Conservation (phyloP, 2,113 vertebrate species). For the Anser cygnoides region DNA sequence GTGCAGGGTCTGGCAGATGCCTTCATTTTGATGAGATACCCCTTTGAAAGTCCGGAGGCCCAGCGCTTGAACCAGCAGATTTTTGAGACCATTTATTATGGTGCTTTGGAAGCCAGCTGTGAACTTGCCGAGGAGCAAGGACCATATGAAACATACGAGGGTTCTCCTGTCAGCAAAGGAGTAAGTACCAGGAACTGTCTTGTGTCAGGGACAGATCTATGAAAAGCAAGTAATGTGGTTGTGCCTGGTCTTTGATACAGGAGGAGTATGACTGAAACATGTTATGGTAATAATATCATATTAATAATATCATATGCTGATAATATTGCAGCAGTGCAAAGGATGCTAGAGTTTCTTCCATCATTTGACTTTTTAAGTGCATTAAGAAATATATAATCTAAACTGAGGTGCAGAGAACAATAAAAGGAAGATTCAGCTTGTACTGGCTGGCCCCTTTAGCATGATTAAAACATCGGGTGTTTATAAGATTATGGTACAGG, state of each 20-base stretch:
- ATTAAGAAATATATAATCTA: neutral
- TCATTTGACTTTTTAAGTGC: neutral
- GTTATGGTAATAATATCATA: no score
- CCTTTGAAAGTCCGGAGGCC: conserved; percentile 92
- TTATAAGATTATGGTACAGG: neutral
- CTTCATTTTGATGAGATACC: conserved; percentile 94
- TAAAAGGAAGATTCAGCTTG: neutral
- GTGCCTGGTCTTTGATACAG: neutral
- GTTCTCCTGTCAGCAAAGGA: conserved; percentile 92
- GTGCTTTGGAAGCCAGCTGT: conserved; percentile 93
- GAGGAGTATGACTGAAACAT: neutral
- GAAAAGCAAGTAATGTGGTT: rapidly evolving
- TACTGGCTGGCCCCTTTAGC: neutral
- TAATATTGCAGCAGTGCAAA: neutral
- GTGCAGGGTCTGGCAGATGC: conserved; percentile 96
- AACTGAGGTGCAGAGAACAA: neutral
- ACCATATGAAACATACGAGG: conserved; percentile 87
- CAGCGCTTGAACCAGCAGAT: conserved; percentile 92
- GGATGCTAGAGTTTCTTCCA: neutral
- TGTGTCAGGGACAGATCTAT: neutral
- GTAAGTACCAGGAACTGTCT: conserved; percentile 74
- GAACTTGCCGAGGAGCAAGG: conserved; percentile 86
- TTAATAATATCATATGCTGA: no score
- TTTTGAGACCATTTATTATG: conserved; percentile 97
- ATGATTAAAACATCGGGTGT: rapidly evolving